Evolutionary conservation across 2,113 vertebrate species (phyloP), one percentile per base, ranked within the genome.

Genomic region (Isichthys henryi): DNA sequence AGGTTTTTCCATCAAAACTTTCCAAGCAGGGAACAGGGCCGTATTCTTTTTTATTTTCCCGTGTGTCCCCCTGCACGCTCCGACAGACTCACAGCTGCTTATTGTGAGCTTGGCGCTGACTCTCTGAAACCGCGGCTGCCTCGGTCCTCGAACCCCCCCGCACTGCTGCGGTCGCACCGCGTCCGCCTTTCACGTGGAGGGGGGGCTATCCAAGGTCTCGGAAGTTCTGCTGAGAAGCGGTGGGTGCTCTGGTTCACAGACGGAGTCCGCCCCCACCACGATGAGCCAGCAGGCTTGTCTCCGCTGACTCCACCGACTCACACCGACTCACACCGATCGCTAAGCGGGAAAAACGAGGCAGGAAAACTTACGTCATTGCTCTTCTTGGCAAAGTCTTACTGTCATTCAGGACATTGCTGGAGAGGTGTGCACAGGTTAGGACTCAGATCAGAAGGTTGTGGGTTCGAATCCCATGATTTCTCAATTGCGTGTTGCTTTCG

Each of bases 1-100:
- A 87, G 85, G 85, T 87, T 87, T 53, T 87, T 86, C 84, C 84
- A 86, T 86, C 84, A 86, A n/a, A 46, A 86, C 84, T 86, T 86
- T 86, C 45, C 45, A 52, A 86, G 84, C 46, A 53, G 84, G 84
- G 46, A 52, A 86, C 49, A 84, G 43, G 48, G 45, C 19, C 82
- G 39, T 39, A 23, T 84, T 84, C 39, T 86, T 53, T 86, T 53
- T 39, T 80, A 39, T 77, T 80, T 86, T n/a, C 84, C 49, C 49
- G 23, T 86, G 49, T 35, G 84, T 86, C 48, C 3, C 8, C 7
- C 35, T n/a, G 35, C 46, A 48, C 46, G 82, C 46, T n/a, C 46
- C n/a, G 11, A 86, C 49, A 52, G 48, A 53, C 84, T 52, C 27
- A 10, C 84, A 86, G 49, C 84, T 86, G 84, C 50, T 86, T 31